Conservation (phyloP, 1,140 invertebrate species). For the Oryctes rhinoceros region DNA sequence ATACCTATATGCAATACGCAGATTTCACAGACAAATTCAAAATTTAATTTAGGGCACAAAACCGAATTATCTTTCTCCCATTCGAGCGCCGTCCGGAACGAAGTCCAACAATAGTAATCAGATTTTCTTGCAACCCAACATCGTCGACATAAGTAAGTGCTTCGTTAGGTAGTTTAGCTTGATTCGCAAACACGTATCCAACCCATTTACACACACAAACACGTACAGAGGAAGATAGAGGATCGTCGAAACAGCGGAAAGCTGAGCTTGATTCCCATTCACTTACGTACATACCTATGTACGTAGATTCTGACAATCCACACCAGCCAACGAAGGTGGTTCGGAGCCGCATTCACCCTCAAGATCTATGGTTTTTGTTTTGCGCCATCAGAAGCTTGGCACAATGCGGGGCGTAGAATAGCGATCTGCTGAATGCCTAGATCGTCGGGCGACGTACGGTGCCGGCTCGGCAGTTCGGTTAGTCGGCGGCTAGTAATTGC, state of each 20-base stretch:
- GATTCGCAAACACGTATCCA: constrained; percentile 9
- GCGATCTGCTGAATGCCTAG: neutral
- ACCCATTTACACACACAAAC: neutral
- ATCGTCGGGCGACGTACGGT: neutral
- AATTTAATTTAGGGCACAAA: neutral
- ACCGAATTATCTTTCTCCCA: neutral
- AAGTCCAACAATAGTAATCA: neutral
- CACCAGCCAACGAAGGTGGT: neutral
- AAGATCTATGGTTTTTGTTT: constrained; percentile 31
- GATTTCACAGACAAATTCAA: too few species aligned
- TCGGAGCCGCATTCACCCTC: neutral
- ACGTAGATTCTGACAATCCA: too few species aligned
- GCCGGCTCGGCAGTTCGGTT: neutral
- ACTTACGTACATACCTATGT: neutral
- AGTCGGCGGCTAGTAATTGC: constrained; percentile 31
- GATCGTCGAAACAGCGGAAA: neutral
- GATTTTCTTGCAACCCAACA: neutral
- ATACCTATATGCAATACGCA: too few species aligned
- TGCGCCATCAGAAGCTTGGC: neutral
- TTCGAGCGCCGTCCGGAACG: neutral
- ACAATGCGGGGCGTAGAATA: neutral
- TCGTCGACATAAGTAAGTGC: neutral
- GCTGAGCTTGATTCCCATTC: neutral
- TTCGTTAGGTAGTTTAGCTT: constrained; percentile 8
- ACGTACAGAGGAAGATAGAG: neutral